These are phyloP conservation scores for Drosophila fulvimacula DNA, from an alignment of 2,888 invertebrate genomes.

Conservation along the genomic window DNA sequence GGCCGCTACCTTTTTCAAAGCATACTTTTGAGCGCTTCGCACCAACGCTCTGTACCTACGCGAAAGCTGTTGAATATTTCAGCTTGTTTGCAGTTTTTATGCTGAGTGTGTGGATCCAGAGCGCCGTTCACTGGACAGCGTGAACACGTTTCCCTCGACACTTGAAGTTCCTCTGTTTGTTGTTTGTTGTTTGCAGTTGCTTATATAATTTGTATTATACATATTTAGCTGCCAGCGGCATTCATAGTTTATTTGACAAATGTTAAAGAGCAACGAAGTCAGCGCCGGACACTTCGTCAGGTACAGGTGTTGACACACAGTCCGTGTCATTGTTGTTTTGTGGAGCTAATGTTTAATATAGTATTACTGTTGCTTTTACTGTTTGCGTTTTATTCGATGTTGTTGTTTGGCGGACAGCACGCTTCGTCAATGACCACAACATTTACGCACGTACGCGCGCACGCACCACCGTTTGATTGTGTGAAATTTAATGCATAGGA, in stretches of 20 bases:
- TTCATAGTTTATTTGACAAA: slow-evolving; percentile 59
- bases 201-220: slow-evolving; percentile 63
- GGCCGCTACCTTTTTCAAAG: slow-evolving; percentile 27
- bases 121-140: slow-evolving; percentile 20
- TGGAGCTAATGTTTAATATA: slow-evolving; percentile 45
- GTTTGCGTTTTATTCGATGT: slow-evolving; percentile 14
- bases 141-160: slow-evolving; percentile 6
- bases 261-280: slow-evolving; percentile 51
- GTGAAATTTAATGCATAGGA: slow-evolving; percentile 62
- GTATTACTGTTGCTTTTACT: slow-evolving; percentile 8
- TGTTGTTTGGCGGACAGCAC: slow-evolving; percentile 19
- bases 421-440: slow-evolving; percentile 31
- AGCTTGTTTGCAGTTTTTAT: slow-evolving; percentile 61
- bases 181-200: slow-evolving; percentile 16
- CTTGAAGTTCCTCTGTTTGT: slow-evolving; percentile 1
- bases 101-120: slow-evolving; percentile 19
- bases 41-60: slow-evolving; percentile 20
- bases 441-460: slow-evolving; percentile 30
- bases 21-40: slow-evolving; percentile 48
- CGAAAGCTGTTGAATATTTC: slow-evolving; percentile 68
- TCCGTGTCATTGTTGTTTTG: slow-evolving; percentile 11
- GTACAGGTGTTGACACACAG: slow-evolving; percentile 30
- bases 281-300: slow-evolving; percentile 23
- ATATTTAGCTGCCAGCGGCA: slow-evolving; percentile 40
- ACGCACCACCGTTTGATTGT: slow-evolving; percentile 36